Base-by-base conservation (phyloP, 2,888 invertebrate genomes). In the Leptothorax acervorum region DNA sequence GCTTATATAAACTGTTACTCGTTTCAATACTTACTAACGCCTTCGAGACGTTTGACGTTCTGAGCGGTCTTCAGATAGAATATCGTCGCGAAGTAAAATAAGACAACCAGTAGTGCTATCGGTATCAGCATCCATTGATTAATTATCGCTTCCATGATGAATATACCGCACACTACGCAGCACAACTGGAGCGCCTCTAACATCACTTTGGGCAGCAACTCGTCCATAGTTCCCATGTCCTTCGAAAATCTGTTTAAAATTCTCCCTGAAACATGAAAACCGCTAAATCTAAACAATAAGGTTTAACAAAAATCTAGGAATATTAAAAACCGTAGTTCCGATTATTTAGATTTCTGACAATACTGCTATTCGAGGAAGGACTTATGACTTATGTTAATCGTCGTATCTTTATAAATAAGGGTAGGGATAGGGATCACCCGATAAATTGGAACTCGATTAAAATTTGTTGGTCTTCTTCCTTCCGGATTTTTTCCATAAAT, bases 181-280 rank as follows among this genome's bases (percentile, higher is more conserved):
- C 92, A 92, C 68, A 96, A 95, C 93, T 96, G 96, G 31, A 95
- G 85, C 0, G 95, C 95, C 93, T 96, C 96, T 89, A 96, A 95
- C 91, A 96, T 95, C 3, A 95, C 95, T 83, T 93, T 95, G 0
- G 96, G 96, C 18, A 96, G 91, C 6, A 95, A 89, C 87, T 96
- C 96, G 91, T 96, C 96, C 91, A 96, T 96, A 0, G 96, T 95
- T 0, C 96, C 97, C 92, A 97, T 96, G 92, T 98, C 97, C 93
- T 97, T 97, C 0, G 97, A 97, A 94, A 98, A 97, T 73, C 97
- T 95, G 94, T 97, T 98, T 51, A 98, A 94, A 89, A 98, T 96
- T 85, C 96, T 95, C n/a, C 96, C 96, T 95, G 74, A 9, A 51
- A 31, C 3, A 39, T 0, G 48, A 84, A 35, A 57, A 39, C 15